Evolutionary conservation across 2,888 invertebrate species (phyloP), one percentile per base, ranked within the genome.

Genomic region (Cecidostiba fungosa): DNA sequence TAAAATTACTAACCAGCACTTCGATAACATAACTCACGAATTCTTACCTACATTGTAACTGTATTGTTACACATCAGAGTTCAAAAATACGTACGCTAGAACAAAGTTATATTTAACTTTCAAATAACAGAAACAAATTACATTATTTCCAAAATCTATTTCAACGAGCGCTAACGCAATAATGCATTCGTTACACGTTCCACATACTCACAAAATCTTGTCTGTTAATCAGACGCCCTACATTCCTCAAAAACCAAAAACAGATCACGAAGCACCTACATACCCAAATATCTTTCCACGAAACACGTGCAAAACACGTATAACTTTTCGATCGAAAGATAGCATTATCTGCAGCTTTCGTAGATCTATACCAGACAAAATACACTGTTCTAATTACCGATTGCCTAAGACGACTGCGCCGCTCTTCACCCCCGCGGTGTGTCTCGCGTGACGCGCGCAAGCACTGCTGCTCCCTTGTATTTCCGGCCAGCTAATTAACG

Each of bases 401-500:
- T 85, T 29, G 85, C 39, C 10, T 29, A 82, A 81, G 80, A 77
- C 62, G 76, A 69, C 10, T 6, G 74, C 74, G 29, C 36, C 19
- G 36, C 47, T 72, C 72, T 26, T 16, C 69, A 26, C 23, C 4
- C 39, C 59, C 32, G 66, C 23, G 54, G n/a, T 16, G n/a, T 16
- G n/a, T 83, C 86, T 86, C 82, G 83, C 80, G 83, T 86, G 83
- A 73, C 80, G 78, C 36, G 14, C 43, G 50, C 74, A 59, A 54
- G 26, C 29, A 32, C 50, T 76, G 82, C 74, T 86, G 78, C 70
- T 86, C 86, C 84, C 86, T 86, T 86, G 86, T 82, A 86, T 84
- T 86, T 86, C 86, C 78, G 82, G 76, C 82, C 82, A 54, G 76
- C 82, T 86, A 86, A 86, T 86, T 86, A 86, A 76, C 80, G 82